phyloP scores from a whole-genome alignment of 2,888 invertebrate genomes.

The Sepioteuthis lessoniana region DNA sequence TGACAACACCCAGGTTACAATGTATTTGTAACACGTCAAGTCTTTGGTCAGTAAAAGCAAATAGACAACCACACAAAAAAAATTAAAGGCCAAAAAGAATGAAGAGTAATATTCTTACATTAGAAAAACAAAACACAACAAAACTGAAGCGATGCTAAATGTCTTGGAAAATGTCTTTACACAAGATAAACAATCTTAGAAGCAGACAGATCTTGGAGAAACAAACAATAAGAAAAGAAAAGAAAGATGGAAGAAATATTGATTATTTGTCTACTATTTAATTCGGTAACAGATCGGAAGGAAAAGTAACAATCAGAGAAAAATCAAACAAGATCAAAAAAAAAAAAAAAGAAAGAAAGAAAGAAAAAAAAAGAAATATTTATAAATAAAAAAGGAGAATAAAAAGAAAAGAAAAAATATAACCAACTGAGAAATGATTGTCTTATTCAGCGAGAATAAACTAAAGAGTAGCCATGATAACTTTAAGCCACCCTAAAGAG shows the following conservation, averaged over 20 bases:
- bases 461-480: not conserved
- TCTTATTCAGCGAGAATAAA: not conserved
- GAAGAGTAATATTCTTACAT: not conserved
- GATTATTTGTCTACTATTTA: not conserved
- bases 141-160: not conserved
- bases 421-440: not conserved
- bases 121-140: not conserved
- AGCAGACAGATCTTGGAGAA: not conserved
- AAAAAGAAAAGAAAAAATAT: not conserved
- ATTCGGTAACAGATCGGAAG: not conserved
- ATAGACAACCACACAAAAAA: not conserved
- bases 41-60: not conserved
- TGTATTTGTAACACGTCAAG: not conserved
- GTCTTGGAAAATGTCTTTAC: not conserved
- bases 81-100: not conserved
- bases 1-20: conserved; percentile 16
- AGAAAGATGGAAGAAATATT: not conserved
- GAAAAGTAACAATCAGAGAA: not conserved
- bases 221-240: not conserved
- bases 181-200: conserved; percentile 11
- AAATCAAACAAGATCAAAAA: too few relatives aligned
- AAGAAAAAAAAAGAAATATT: not conserved
- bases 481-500: not conserved
- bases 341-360: too few relatives aligned
- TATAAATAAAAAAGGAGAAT: not conserved